Evolutionary conservation across 2,888 invertebrate species (phyloP).

Genomic region (Nemotelus pantherinus): DNA sequence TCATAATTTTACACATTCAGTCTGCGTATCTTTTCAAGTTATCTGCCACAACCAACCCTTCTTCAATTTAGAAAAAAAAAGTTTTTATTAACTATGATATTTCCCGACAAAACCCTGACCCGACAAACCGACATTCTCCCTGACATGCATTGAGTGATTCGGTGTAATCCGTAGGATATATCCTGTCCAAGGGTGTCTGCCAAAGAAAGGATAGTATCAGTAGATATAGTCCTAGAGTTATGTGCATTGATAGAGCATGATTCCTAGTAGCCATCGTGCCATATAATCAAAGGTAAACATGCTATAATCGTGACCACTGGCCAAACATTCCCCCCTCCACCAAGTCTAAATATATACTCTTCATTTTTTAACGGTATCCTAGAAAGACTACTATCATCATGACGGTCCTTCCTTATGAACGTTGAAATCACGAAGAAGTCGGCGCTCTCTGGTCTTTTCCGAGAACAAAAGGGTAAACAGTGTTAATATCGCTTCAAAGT

Average conservation of each 20-base stretch:
- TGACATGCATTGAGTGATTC: conserved; percentile 13
- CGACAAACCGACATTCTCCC: background rate
- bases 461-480: conserved; percentile 48
- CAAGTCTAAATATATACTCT: conserved; percentile 12
- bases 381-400: background rate
- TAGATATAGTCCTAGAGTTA: conserved; percentile 40
- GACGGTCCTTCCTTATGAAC: conserved; percentile 16
- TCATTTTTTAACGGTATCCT: background rate
- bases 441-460: background rate
- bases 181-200: background rate
- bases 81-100: background rate
- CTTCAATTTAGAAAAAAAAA: background rate
- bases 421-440: conserved; percentile 24
- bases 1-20: no score
- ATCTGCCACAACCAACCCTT: no score
- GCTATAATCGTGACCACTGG: conserved; percentile 22
- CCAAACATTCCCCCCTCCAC: conserved; percentile 6
- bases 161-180: background rate
- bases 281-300: conserved; percentile 49
- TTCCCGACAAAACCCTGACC: background rate
- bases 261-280: conserved; percentile 20
- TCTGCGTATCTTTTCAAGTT: no score
- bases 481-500: conserved; percentile 49
- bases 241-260: conserved; percentile 41
- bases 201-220: conserved; percentile 36